Evolutionary conservation across 2,888 invertebrate genomes (phyloP), one percentile per base, ranked within the genome.

Genomic region (Cacoxenus indagator): DNA sequence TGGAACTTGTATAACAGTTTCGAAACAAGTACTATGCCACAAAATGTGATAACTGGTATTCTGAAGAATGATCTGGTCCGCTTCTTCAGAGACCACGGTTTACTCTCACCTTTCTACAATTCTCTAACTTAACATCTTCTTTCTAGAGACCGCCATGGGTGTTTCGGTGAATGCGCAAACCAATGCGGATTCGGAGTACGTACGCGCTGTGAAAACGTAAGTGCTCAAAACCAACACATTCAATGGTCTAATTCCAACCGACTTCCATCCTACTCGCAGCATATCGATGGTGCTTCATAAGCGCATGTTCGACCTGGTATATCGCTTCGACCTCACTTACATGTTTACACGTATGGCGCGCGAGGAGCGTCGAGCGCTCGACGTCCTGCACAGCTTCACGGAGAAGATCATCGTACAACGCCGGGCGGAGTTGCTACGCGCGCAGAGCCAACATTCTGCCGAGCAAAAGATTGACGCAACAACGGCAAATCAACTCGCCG

Each of bases 81-180:
- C n/a, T n/a, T n/a, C n/a, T n/a, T n/a, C n/a, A n/a, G n/a, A n/a
- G n/a, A n/a, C n/a, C n/a, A n/a, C n/a, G n/a, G n/a, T n/a, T n/a
- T n/a, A n/a, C n/a, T n/a, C n/a, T n/a, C n/a, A n/a, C n/a, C n/a
- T n/a, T n/a, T n/a, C n/a, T n/a, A n/a, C n/a, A n/a, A n/a, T n/a
- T n/a, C n/a, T n/a, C n/a, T n/a, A n/a, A n/a, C n/a, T n/a, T n/a
- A n/a, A n/a, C n/a, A n/a, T n/a, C n/a, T n/a, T n/a, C n/a, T n/a
- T 31, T 31, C 5, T 89, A 94, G 96, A 96, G 89, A 93, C 95
- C 5, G 93, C 96, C 11, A 96, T 96, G 96, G 96, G 96, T 0
- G 91, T 92, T 9, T 90, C 91, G 29, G 89, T 95, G 0, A 90
- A 93, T 82, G 94, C 95, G 0, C 95, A 96, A 85, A 88, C 89